Conservation (phyloP, 2,797 vertebrate genomes). For the Cirrhinus molitorella region DNA sequence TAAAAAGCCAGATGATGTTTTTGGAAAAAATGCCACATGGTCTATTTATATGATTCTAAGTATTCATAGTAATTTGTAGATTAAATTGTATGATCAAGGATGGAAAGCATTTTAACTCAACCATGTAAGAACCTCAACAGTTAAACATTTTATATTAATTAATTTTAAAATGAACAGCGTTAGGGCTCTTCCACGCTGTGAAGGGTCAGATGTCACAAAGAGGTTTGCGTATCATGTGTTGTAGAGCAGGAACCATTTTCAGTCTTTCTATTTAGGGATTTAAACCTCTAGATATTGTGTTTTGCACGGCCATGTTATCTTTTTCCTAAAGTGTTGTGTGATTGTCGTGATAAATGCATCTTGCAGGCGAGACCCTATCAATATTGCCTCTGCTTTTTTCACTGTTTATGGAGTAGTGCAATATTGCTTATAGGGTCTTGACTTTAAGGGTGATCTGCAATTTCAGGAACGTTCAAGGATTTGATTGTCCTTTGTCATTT, state of each 20-base stretch:
- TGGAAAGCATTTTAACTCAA: neutral
- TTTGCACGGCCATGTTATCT: neutral
- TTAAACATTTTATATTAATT: neutral
- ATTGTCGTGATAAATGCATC: conserved; percentile 63
- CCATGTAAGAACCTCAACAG: neutral
- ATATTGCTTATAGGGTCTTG: conserved; percentile 99
- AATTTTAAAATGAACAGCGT: neutral
- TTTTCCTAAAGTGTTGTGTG: conserved; percentile 15
- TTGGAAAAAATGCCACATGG: neutral
- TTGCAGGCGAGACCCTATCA: conserved; percentile 92
- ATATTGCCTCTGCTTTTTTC: conserved; percentile 95
- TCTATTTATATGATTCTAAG: neutral
- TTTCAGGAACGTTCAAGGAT: conserved; percentile 15
- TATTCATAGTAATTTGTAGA: neutral
- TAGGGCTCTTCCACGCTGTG: neutral
- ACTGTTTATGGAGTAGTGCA: conserved; percentile 91
- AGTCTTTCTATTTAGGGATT: neutral
- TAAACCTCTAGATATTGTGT: neutral
- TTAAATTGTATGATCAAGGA: neutral
- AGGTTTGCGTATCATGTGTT: conserved; percentile 33
- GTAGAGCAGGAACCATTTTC: conserved; percentile 23
- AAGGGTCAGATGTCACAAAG: conserved; percentile 37
- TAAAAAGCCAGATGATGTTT: neutral
- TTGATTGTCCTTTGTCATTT: neutral
- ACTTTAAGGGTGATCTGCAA: conserved; percentile 81